Percentiles rank a stretch among this genome's conserved stretches.
phyloP scores from a whole-genome alignment of 2,888 invertebrate genomes.

The Drosophila heteroneura region DNA sequence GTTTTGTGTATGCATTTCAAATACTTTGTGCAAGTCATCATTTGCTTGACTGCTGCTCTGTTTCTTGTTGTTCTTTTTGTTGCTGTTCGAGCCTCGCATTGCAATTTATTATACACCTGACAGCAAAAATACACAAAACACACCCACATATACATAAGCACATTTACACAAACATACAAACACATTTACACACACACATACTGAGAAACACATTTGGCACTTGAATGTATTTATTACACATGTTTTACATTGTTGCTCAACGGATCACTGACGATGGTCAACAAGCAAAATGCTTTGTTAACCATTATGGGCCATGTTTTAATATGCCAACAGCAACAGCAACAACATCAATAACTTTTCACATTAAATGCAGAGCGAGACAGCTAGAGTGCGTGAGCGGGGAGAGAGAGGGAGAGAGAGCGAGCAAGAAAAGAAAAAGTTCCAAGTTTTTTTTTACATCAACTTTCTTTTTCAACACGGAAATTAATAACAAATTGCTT shows the following conservation, averaged over 20 bases:
- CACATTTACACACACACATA: constrained; percentile 1
- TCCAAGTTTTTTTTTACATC: constrained; percentile 36
- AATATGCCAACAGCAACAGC: constrained; percentile 65
- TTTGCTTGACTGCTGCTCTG: constrained; percentile 51
- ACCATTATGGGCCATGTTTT: constrained; percentile 78
- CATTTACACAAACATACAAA: constrained; percentile 4
- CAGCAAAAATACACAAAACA: constrained; percentile 37
- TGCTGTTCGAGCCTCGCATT: constrained; percentile 43
- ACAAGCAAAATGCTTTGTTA: constrained; percentile 78
- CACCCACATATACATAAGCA: constrained; percentile 4
- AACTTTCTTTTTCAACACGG: constrained; percentile 68
- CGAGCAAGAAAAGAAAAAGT: constrained; percentile 49
- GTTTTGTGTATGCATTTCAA: constrained; percentile 52
- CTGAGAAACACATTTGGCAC: constrained; percentile 19
- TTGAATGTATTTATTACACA: constrained; percentile 79
- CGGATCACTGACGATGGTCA: constrained; percentile 65
- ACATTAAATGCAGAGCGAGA: constrained; percentile 63
- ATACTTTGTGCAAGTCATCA: constrained; percentile 74
- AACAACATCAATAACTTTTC: constrained; percentile 71
- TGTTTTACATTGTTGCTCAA: constrained; percentile 76
- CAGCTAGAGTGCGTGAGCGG: neutral
- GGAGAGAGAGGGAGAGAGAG: constrained; percentile 15
- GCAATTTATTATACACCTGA: constrained; percentile 74
- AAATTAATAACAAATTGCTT: constrained; percentile 82
- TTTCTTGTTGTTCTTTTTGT: constrained; percentile 12